Conservation (phyloP, 2,113 vertebrate genomes). For the Neogale vison region DNA sequence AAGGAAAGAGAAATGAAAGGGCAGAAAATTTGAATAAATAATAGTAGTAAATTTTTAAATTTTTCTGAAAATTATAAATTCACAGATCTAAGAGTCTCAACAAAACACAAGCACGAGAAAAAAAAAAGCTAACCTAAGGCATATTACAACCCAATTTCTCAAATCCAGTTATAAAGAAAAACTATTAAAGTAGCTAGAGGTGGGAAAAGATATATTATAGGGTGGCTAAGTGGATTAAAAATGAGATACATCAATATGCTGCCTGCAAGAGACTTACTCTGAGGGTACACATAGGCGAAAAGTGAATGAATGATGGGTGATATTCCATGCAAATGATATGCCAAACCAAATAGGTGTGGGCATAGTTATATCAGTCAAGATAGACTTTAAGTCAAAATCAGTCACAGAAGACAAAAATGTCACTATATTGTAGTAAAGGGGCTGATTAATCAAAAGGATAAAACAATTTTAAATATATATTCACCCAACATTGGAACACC, state of each 20-base stretch:
- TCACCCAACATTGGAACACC: not conserved
- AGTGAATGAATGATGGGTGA: not conserved
- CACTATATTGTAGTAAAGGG: not conserved
- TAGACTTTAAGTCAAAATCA: not conserved
- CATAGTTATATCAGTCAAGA: not conserved
- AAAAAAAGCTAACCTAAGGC: not conserved
- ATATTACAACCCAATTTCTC: not conserved
- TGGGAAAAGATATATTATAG: not conserved
- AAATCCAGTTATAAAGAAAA: not conserved
- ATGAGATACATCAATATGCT: not conserved
- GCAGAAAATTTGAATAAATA: not conserved
- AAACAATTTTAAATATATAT: not conserved
- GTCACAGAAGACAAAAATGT: not conserved
- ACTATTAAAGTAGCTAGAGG: not conserved
- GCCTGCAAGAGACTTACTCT: not conserved
- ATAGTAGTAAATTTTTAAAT: not conserved
- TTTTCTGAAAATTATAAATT: not conserved
- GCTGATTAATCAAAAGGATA: not conserved
- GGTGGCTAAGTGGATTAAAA: not conserved
- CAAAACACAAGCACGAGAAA: not conserved
- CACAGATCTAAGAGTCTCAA: not conserved
- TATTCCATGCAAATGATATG: not conserved
- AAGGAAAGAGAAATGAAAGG: not conserved
- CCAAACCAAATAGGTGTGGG: not conserved
- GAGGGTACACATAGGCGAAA: not conserved